Conservation (phyloP, 2,888 invertebrate species). For the Acrocyrtus sp. region DNA sequence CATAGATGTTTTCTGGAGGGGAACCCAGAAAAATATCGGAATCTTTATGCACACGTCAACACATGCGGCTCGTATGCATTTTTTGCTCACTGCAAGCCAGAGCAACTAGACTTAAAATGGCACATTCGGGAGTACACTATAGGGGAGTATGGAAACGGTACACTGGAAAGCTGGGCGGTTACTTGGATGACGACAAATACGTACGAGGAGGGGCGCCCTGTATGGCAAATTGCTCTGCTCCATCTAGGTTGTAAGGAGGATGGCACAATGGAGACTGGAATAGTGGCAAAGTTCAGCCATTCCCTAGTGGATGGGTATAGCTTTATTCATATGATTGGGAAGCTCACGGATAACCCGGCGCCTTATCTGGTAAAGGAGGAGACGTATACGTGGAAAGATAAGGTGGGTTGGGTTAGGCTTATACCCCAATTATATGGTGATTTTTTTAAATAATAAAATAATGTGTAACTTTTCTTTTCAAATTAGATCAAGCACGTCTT, state of each 20-base stretch:
- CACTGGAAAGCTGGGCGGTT: slow-evolving; percentile 39
- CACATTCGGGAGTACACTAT: slow-evolving; percentile 39
- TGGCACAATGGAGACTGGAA: slow-evolving; percentile 33
- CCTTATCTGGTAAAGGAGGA: slow-evolving; percentile 41
- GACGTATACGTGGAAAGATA: slow-evolving; percentile 27
- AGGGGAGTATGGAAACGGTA: slow-evolving; percentile 27
- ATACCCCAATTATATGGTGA: neutral
- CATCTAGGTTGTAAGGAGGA: slow-evolving; percentile 19
- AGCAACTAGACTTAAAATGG: slow-evolving; percentile 34
- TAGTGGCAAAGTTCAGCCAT: slow-evolving; percentile 53
- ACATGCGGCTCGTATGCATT: slow-evolving; percentile 29
- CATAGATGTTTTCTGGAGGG: slow-evolving; percentile 37
- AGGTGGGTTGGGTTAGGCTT: neutral
- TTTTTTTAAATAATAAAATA: too few species aligned
- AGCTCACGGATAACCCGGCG: slow-evolving; percentile 35
- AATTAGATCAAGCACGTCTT: slow-evolving; percentile 34
- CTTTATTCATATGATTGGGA: slow-evolving; percentile 50
- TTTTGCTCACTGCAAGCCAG: slow-evolving; percentile 28
- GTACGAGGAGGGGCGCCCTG: slow-evolving; percentile 27
- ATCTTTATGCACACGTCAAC: slow-evolving; percentile 44
- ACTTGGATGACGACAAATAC: slow-evolving; percentile 48
- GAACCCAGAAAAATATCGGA: slow-evolving; percentile 31
- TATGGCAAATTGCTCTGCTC: slow-evolving; percentile 47
- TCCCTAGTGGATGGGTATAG: slow-evolving; percentile 44
- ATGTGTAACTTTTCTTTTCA: too few species aligned